Evolutionary conservation across 2,113 vertebrate species (phyloP).

Genomic region (Halcyon malimbica): DNA sequence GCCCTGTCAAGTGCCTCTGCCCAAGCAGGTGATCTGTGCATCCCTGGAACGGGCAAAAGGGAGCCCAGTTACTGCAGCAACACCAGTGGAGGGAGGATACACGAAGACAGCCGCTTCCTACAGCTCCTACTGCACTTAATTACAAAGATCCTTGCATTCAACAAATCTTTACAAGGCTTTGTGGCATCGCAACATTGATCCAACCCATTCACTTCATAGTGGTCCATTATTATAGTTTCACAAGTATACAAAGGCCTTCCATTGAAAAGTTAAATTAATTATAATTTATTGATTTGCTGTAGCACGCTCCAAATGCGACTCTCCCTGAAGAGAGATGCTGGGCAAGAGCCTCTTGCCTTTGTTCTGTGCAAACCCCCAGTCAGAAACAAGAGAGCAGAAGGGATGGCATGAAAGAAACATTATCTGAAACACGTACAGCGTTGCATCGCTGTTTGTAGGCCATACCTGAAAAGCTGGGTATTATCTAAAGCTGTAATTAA

Average conservation of each 20-base stretch:
- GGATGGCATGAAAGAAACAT: neutral
- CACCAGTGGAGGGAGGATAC: neutral
- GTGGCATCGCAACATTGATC: neutral
- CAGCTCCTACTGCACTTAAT: neutral
- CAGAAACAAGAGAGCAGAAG: neutral
- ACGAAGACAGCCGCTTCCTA: neutral
- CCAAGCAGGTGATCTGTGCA: neutral
- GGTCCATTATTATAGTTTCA: neutral
- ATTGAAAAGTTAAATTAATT: constrained; percentile 7
- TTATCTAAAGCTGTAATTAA: constrained; percentile 22
- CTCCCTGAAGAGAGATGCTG: neutral
- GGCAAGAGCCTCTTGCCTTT: neutral
- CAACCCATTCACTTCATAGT: neutral
- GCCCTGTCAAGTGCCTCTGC: too few species aligned
- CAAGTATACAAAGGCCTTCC: neutral
- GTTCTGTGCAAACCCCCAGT: neutral
- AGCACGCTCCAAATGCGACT: neutral
- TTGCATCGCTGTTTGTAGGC: neutral
- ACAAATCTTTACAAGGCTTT: neutral
- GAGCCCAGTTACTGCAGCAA: neutral
- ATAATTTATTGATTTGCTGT: neutral
- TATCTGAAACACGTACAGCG: neutral
- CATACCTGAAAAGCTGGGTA: neutral
- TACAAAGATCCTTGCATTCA: neutral
- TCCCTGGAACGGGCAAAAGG: neutral